Evolutionary conservation across 2,797 vertebrate species (phyloP).

Genomic region (Taeniopygia guttata): DNA sequence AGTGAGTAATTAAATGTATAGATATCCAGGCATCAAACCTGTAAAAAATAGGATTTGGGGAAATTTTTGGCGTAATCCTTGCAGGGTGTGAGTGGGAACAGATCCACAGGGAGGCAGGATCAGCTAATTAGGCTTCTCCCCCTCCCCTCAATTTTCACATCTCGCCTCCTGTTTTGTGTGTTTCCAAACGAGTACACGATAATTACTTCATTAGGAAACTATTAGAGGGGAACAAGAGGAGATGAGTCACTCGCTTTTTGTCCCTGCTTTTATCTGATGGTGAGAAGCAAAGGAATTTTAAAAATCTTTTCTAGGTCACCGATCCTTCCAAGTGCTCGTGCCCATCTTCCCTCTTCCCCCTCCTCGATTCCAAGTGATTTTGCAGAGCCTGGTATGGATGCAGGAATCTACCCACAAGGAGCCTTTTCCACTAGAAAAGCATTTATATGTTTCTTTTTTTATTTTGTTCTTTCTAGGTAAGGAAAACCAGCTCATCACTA

Average conservation of each 20-base stretch:
- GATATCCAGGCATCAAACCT: fast-evolving
- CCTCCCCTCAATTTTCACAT: neutral
- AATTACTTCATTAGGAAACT: constrained; percentile 65
- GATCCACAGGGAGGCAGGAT: neutral
- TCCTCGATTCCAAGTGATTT: neutral
- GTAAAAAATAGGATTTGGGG: neutral
- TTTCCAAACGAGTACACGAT: neutral
- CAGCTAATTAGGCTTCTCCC: neutral
- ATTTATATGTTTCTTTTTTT: neutral
- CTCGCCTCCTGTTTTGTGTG: neutral
- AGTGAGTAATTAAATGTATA: neutral
- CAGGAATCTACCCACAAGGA: constrained; percentile 1
- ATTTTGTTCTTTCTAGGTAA: neutral
- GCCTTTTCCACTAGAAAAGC: neutral
- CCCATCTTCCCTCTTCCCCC: neutral
- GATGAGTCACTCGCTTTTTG: constrained; percentile 29
- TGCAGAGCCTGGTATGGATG: neutral
- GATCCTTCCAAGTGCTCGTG: neutral
- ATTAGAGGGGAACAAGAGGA: constrained; percentile 51
- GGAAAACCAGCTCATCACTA: neutral
- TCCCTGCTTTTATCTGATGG: constrained; percentile 55
- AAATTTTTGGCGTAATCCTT: neutral
- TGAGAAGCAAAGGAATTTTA: constrained; percentile 43
- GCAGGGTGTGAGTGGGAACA: neutral
- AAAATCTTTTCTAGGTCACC: constrained; percentile 58